Base-by-base conservation (phyloP, 1,140 invertebrate genomes). In the Heliconius himera region DNA sequence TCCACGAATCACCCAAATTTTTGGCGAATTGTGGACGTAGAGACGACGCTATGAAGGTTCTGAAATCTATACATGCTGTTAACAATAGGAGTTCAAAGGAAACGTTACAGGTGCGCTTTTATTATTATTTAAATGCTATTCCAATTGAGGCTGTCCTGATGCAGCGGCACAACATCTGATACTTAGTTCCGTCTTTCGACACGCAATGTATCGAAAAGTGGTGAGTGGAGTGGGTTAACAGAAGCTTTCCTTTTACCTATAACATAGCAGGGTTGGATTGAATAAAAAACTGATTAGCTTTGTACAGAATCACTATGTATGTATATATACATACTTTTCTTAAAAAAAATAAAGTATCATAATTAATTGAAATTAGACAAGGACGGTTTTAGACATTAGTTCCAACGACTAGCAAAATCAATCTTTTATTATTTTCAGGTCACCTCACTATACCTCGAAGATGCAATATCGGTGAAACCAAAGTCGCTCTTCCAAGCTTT, bases 1-100 rank as follows among this genome's bases (percentile, higher is more conserved):
- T 97, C 85, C 96, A 96, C 2, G 97, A 97, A 87, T 97, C 96
- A 83, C 97, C 97, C 0, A 96, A 97, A 84, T 97, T 96, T 88
- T 90, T 97, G 1, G 94, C 96, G 3, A 89, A 95, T 41, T 91
- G 92, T 85, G 96, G 96, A 81, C 91, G 94, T 41, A 89, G 94
- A n/a, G 91, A 95, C 0, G 95, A 96, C 74, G 95, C 96, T 8
- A 84, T 96, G 22, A 90, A 93, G 3, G 94, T 96, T 2, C 89
- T 96, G 82, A 94, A 93, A 78, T 90, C 87, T 33, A 96, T 96
- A 41, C 95, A 96, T 79, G 83, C 90, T 1, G 87, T 95, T 8
- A 96, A 96, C 38, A 85, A 92, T 76, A 79, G 85, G 11, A 41
- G 76, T 8, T 76, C 81, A 3, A 87, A 85, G 66, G 84, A 91